Conservation (phyloP, 1,140 invertebrate species). For the Babylonia areolata region DNA sequence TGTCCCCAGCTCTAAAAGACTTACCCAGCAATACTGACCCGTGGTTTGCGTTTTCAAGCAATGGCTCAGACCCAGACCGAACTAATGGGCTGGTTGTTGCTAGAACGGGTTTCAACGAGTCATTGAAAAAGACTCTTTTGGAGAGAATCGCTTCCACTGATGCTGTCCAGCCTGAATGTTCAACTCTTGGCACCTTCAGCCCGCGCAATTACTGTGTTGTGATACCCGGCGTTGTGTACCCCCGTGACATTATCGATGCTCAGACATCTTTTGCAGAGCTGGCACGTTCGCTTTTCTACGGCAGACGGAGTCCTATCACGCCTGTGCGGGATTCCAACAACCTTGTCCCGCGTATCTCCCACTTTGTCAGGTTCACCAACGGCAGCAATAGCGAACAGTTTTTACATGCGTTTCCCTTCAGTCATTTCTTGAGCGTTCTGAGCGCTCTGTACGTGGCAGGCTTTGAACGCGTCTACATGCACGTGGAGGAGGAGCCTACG, state of each 20-base stretch:
- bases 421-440: conserved; percentile 28
- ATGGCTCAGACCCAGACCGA: not conserved
- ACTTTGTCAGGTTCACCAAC: conserved; percentile 16
- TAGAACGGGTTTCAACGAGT: not conserved
- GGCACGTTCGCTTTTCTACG: not conserved
- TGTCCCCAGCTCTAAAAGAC: not conserved
- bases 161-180: too few species aligned
- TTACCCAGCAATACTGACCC: not conserved
- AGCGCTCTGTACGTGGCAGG: conserved; percentile 35
- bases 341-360: conserved; percentile 31
- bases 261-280: not conserved
- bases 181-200: too few species aligned
- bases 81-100: not conserved
- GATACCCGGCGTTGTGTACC: not conserved
- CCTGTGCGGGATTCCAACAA: not conserved
- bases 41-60: not conserved
- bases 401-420: not conserved
- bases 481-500: conserved; percentile 21
- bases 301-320: too few species aligned
- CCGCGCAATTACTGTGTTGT: not conserved
- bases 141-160: not conserved
- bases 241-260: not conserved
- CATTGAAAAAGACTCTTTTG: not conserved
- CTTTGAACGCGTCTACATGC: conserved; percentile 26
- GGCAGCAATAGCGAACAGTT: not conserved